These are phyloP conservation scores for Rhineura floridana DNA, from an alignment of 2,113 vertebrate genomes.

Conservation along the genomic window DNA sequence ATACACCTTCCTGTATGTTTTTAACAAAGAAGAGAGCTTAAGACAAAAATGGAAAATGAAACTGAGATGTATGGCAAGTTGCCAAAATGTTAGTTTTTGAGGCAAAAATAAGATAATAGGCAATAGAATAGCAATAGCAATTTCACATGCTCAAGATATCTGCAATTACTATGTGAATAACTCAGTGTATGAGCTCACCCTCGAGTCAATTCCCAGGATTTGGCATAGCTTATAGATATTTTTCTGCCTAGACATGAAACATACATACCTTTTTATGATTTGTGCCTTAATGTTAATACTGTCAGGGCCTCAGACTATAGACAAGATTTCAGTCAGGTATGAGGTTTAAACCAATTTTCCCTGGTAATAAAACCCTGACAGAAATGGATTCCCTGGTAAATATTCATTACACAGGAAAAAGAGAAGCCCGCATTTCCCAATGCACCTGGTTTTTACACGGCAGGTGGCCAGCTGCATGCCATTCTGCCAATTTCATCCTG, in stretches of 20 bases:
- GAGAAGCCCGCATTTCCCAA: conserved; percentile 18
- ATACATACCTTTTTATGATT: conserved; percentile 39
- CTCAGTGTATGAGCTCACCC: not conserved
- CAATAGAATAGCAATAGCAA: not conserved
- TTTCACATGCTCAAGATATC: conserved; percentile 1
- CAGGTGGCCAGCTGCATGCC: conserved; percentile 37
- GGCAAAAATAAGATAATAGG: not conserved
- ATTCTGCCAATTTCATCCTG: conserved; percentile 27
- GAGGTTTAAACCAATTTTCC: conserved; percentile 51
- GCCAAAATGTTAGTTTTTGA: not conserved
- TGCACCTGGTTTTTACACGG: conserved; percentile 35
- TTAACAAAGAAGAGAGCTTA: not conserved
- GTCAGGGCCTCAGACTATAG: conserved; percentile 4
- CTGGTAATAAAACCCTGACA: conserved; percentile 43
- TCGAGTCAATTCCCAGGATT: conserved; percentile 40
- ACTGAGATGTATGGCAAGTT: not conserved
- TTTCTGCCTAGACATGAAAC: conserved; percentile 32
- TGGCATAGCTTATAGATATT: conserved; percentile 42
- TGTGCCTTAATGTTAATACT: conserved; percentile 37
- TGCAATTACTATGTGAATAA: conserved; percentile 13
- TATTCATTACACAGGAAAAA: conserved; percentile 32
- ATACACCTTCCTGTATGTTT: not conserved
- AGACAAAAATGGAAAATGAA: not conserved
- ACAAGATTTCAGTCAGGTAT: conserved; percentile 37
- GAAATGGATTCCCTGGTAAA: conserved; percentile 41